These are phyloP conservation scores for Catamblyrhynchus diadema DNA, from an alignment of 2,797 vertebrate species.

Conservation along the genomic window DNA sequence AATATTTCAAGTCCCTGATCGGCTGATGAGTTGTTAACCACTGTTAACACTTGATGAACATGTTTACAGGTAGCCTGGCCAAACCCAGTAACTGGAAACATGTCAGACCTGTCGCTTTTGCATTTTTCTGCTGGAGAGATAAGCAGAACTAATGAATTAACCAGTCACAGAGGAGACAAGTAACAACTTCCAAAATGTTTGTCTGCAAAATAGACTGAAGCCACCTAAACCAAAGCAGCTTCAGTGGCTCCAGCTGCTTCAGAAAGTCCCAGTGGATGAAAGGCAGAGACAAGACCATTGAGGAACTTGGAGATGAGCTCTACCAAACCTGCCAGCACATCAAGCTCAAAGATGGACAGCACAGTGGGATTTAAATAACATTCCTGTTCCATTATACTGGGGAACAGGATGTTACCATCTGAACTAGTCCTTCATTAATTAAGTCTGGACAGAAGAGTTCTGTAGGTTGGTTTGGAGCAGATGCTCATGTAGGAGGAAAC, in stretches of 20 bases:
- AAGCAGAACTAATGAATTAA: neutral
- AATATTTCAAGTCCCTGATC: neutral
- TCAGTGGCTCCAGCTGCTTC: neutral
- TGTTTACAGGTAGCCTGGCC: constrained; percentile 14
- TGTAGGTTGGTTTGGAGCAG: neutral
- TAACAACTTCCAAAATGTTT: neutral
- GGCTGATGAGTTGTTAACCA: neutral
- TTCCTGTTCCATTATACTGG: neutral
- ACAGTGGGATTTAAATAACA: neutral
- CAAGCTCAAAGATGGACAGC: neutral
- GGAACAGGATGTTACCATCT: neutral
- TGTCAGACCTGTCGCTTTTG: neutral
- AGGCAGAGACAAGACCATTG: neutral
- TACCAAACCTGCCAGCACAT: neutral
- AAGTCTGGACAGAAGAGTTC: neutral
- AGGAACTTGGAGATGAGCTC: neutral
- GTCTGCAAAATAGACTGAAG: neutral
- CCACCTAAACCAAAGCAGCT: neutral
- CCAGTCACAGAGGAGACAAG: neutral
- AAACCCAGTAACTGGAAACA: neutral
- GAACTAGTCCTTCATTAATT: neutral
- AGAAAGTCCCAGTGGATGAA: neutral
- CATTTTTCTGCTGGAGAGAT: neutral
- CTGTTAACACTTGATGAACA: neutral
- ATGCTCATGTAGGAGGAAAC: neutral